phyloP scores from a whole-genome alignment of 2,888 invertebrate species.

The Trilocha varians region DNA sequence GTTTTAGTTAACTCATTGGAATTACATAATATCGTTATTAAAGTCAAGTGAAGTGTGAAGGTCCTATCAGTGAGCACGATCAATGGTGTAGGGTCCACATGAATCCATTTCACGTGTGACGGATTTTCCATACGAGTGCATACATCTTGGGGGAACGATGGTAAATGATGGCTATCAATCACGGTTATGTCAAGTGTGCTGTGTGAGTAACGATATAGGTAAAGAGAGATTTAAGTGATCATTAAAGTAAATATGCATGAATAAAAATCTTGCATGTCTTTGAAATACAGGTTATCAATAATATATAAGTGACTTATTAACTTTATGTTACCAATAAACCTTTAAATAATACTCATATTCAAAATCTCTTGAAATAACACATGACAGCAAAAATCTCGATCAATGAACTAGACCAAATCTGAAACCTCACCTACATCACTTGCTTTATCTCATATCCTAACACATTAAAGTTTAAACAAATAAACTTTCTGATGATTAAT shows the following conservation, averaged over 20 bases:
- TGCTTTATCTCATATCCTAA: neutral
- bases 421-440: neutral
- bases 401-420: neutral
- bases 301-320: too few species aligned
- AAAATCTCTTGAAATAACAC: neutral
- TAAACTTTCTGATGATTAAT: neutral
- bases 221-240: too few species aligned
- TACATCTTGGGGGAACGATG: slow-evolving; percentile 24
- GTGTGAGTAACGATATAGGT: too few species aligned
- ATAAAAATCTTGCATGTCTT: too few species aligned
- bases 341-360: too few species aligned
- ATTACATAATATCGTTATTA: too few species aligned
- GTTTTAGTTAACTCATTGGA: too few species aligned
- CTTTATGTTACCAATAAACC: too few species aligned
- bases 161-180: slow-evolving; percentile 27
- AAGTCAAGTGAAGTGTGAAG: slow-evolving; percentile 3
- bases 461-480: too few species aligned
- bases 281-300: too few species aligned
- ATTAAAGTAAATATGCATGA: too few species aligned
- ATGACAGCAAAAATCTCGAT: neutral
- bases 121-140: slow-evolving; percentile 28
- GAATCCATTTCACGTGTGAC: slow-evolving; percentile 20
- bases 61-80: neutral
- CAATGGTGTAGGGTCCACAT: slow-evolving; percentile 6
- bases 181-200: too few species aligned